Conservation (phyloP, 1,140 invertebrate species). For the Prorops nasuta region DNA sequence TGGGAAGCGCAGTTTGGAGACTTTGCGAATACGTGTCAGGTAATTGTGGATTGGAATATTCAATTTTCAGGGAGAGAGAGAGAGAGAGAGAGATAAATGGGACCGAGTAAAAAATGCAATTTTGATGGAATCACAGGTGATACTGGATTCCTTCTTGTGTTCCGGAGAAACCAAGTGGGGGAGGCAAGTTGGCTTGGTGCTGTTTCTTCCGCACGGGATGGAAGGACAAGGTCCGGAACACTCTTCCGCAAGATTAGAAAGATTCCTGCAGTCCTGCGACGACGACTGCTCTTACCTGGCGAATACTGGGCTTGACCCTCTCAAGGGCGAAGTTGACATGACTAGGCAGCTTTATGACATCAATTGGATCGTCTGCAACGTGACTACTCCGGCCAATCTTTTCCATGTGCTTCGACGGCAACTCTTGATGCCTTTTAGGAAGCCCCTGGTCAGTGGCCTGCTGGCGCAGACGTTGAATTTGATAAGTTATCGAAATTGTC, state of each 20-base stretch:
- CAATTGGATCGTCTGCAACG: slow-evolving; percentile 82
- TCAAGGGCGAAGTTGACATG: slow-evolving; percentile 55
- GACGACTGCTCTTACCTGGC: slow-evolving; percentile 71
- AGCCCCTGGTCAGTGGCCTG: slow-evolving; percentile 68
- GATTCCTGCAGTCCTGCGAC: slow-evolving; percentile 77
- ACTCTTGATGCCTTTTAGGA: slow-evolving; percentile 77
- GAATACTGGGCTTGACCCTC: slow-evolving; percentile 37
- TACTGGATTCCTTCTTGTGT: slow-evolving; percentile 82
- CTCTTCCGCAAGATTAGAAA: slow-evolving; percentile 76
- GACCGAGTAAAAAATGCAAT: neutral
- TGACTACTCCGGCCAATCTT: slow-evolving; percentile 81
- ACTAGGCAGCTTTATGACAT: slow-evolving; percentile 73
- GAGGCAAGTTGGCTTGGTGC: slow-evolving; percentile 76
- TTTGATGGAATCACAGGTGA: slow-evolving; percentile 69
- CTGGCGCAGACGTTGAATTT: too few relatives aligned
- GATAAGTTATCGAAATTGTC: too few relatives aligned
- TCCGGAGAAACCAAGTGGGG: slow-evolving; percentile 83
- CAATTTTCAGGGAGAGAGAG: neutral
- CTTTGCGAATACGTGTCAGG: slow-evolving; percentile 75
- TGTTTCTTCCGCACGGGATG: slow-evolving; percentile 86
- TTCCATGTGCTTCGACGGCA: slow-evolving; percentile 85
- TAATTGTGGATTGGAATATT: slow-evolving; percentile 13
- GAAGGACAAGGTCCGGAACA: slow-evolving; percentile 92
- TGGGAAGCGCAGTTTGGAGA: slow-evolving; percentile 95
- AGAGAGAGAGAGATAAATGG: too few relatives aligned